Evolutionary conservation across 2,113 vertebrate genomes (phyloP).

Genomic region (Megalops atlanticus): DNA sequence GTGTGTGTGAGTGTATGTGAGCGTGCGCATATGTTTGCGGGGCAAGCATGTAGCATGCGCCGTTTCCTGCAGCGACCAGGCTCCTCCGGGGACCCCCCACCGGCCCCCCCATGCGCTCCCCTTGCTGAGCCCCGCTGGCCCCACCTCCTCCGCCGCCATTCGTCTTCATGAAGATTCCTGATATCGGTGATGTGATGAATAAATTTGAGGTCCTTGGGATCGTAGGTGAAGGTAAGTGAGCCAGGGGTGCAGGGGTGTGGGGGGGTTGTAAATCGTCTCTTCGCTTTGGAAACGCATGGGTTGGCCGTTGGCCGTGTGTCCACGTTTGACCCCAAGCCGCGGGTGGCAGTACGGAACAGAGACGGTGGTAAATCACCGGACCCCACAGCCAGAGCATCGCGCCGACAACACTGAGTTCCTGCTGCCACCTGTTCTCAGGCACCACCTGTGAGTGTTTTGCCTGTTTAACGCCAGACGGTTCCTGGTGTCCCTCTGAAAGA

Average conservation of each 20-base stretch:
- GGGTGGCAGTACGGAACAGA: background rate
- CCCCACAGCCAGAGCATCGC: background rate
- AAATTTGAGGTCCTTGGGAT: slow-evolving; percentile 99
- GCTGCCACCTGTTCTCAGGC: background rate
- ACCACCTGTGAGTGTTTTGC: no score
- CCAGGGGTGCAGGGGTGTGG: background rate
- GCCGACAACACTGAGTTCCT: background rate
- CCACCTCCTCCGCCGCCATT: slow-evolving; percentile 72
- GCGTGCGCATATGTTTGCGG: slow-evolving; percentile 4
- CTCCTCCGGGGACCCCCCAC: slow-evolving; percentile 40
- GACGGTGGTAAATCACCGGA: background rate
- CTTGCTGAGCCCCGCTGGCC: slow-evolving; percentile 71
- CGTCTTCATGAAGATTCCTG: slow-evolving; percentile 98
- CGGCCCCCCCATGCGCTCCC: slow-evolving; percentile 46
- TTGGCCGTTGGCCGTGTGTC: background rate
- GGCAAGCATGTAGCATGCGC: slow-evolving; percentile 48
- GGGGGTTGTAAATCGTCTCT: background rate
- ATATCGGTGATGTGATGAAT: slow-evolving; percentile 99
- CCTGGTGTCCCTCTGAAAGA: no score
- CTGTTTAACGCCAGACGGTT: no score
- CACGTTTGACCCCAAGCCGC: background rate
- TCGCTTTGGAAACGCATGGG: background rate
- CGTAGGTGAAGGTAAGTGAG: slow-evolving; percentile 98
- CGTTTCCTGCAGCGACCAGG: slow-evolving; percentile 42
- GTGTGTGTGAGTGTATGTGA: slow-evolving; percentile 36